Evolutionary conservation across 2,888 invertebrate genomes (phyloP), one percentile per base, ranked within the genome.

Genomic region (Thyatira batis): DNA sequence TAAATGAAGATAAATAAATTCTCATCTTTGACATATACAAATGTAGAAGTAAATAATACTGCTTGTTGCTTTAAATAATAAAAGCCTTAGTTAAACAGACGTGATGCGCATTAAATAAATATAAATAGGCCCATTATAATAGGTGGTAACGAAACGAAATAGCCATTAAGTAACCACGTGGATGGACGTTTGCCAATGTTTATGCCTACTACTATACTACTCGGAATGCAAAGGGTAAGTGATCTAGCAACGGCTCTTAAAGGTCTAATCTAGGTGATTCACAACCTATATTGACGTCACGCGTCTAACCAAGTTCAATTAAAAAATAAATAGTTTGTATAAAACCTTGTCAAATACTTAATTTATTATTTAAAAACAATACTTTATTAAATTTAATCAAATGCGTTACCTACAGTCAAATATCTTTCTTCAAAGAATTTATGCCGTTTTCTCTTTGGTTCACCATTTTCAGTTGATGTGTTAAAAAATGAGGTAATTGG

Each of bases 341-440:
- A 3, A 9, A 3, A 23, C 51, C 54, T 54, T 54, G 52, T 27
- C 53, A 49, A 45, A 61, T 21, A 58, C 55, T 43, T 48, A 49
- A 55, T 61, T 63, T 63, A 67, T 65, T 56, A 57, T 46, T 58
- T 60, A 51, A 45, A 17, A 43, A 33, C 46, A n/a, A 53, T 44
- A 43, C 50, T 49, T n/a, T 52, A n/a, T 33, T 17, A 39, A 17
- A 46, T 52, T 84, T 69, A 90, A 56, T 90, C 89, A 78, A 92
- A 91, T 33, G 84, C 83, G 73, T 92, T 89, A 30, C 92, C 90
- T 58, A 87, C 89, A 63, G 86, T 92, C 62, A 96, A 87, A 77
- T 89, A 92, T 64, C 96, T 88, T 68, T 95, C 94, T 51, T 92
- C 93, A 70, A 96, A 95, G 80, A 95, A 96, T 55, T 92, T 92